Base-by-base conservation (phyloP, 2,797 vertebrate species). In the Gymnodraco acuticeps region DNA sequence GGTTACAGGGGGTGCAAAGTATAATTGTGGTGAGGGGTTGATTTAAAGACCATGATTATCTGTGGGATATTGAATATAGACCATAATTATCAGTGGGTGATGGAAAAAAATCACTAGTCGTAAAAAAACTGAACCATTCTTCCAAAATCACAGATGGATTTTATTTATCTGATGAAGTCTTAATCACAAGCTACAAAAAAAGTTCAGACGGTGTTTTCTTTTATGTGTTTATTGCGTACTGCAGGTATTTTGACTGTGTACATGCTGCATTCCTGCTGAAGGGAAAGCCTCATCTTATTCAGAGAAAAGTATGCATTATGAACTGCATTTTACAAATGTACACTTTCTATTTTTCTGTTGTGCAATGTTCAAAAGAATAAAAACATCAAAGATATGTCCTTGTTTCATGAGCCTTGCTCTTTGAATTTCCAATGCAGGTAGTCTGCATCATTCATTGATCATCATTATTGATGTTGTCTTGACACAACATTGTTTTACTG, bases 321-420 rank as follows among this genome's bases (percentile, higher is more conserved):
- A 86, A 78, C 38, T 81, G 43, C 62, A 70, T 82, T 89, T 86
- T 77, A 76, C 73, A 87, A 69, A 85, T 86, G 75, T 87, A 65
- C 65, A 76, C 70, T 72, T 83, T 83, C 73, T 80, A 58, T 74
- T 86, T 70, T 82, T 55, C 53, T 77, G 46, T 73, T 88, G 78
- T 87, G 67, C 78, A 87, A 75, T 75, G 50, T 79, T 83, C 56
- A 78, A 89, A 86, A 58, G 27, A 87, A 87, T 87, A 87, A 88
- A 89, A 87, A 61, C 38, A 48, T 84, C 16, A 54, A 78, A 62
- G 33, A 38, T 1, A 62, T 15, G 20, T 53, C 15, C 10, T 41
- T 43, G 9, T 58, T 10, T 48, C 20, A 15, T 1, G 0, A 31
- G 23, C 38, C 10, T 31, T 56, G 15, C 17, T 27, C 14, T 70